Conservation (phyloP, 2,888 invertebrate genomes). For the Notocelia uddmanniana region DNA sequence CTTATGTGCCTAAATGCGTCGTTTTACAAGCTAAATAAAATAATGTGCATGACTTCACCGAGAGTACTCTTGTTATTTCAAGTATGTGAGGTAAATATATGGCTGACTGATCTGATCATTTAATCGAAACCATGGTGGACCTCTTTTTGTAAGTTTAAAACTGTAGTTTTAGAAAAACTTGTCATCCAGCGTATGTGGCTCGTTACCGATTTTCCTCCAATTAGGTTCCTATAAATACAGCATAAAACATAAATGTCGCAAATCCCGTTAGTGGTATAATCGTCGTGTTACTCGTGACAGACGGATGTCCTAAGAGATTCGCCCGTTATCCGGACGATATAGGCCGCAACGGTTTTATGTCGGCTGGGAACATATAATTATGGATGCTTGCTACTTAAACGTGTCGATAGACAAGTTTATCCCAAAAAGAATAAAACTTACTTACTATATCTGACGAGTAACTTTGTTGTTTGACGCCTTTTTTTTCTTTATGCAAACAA, state of each 20-base stretch:
- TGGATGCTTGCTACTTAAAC: slow-evolving; percentile 31
- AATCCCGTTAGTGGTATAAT: slow-evolving; percentile 40
- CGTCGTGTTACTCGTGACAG: slow-evolving; percentile 45
- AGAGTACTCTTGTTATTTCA: too few species aligned
- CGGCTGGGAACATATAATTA: slow-evolving; percentile 45
- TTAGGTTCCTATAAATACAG: slow-evolving; percentile 14
- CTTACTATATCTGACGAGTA: not conserved
- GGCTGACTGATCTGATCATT: too few species aligned
- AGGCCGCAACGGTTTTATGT: slow-evolving; percentile 63
- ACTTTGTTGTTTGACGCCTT: not conserved
- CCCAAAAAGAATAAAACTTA: not conserved
- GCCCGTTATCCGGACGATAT: slow-evolving; percentile 67
- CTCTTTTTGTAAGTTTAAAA: too few species aligned
- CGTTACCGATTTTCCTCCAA: not conserved
- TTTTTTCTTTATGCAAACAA: not conserved
- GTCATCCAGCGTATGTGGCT: not conserved
- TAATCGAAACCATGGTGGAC: too few species aligned
- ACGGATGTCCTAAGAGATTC: slow-evolving; percentile 64
- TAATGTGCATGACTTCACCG: too few species aligned
- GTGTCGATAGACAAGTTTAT: not conserved
- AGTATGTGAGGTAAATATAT: too few species aligned
- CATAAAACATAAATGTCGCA: slow-evolving; percentile 8
- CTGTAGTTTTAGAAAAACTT: not conserved
- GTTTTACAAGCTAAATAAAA: too few species aligned
- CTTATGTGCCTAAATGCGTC: too few species aligned